Base-by-base conservation (phyloP, 2,113 vertebrate species). In the Phalacrocorax brasilianus region DNA sequence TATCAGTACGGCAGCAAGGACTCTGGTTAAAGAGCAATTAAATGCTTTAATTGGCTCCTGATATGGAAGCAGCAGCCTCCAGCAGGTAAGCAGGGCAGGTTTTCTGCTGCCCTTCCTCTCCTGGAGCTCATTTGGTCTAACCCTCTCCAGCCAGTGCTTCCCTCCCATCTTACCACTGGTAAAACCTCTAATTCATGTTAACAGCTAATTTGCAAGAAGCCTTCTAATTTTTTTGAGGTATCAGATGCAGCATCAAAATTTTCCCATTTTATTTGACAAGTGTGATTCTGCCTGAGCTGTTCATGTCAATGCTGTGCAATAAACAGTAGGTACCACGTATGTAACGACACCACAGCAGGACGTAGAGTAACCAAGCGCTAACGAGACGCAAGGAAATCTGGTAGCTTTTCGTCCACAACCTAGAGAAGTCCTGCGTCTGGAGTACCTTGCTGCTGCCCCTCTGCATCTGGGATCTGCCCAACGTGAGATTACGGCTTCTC, bases 301-400 rank as follows among this genome's bases (percentile, higher is more conserved):
- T 81, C 12, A 3, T 56, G 73, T 61, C 75, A 42, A 5, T n/a
- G 89, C 80, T 33, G 44, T 27, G 2, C 22, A 42, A 49, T 7
- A 55, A 82, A 49, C 63, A 74, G 30, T 3, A 28, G 4, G 49
- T 2, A 11, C 61, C 49, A 1, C 1, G 44, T 30, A 83, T 50
- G 52, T 8, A 40, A 14, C 3, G 23, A 58, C 58, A 40, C 33
- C 59, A 3, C 4, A 8, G 52, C 67, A 5, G 2, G 2, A 66
- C 2, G 2, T 6, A 20, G 21, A 44, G 11, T 7, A 26, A 65
- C 6, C 2, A 5, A 78, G 58, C 6, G 2, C 53, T 65, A 53
- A 68, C 2, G 5, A 63, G n/a, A 75, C 0, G 3, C 2, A 1
- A 32, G 49, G 45, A 75, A 83, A n/a, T 62, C 56, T 12, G 16